Percentiles rank a stretch among this genome's conserved stretches.
phyloP scores from a whole-genome alignment of 37 sponge, comb jelly and placozoan species.

The Petrosia ficiformis region DNA sequence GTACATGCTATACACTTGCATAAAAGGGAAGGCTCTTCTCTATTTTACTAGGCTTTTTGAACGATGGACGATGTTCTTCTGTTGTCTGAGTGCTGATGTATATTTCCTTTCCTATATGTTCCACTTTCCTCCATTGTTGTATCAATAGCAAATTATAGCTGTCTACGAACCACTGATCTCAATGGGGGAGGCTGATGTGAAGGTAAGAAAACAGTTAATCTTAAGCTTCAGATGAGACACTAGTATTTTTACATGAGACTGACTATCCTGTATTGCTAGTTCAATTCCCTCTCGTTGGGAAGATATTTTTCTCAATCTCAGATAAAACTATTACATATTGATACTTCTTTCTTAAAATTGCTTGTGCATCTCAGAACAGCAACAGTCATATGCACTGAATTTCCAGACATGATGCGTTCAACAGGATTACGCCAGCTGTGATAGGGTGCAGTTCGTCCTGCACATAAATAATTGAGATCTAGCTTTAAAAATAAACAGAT shows the following conservation, averaged over 20 bases:
- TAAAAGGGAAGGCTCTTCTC: neutral
- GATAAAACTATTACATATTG: neutral
- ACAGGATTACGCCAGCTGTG: too few relatives aligned
- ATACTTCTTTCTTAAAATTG: neutral
- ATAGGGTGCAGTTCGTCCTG: too few relatives aligned
- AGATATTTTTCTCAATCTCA: too few relatives aligned
- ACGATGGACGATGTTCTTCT: constrained; percentile 1
- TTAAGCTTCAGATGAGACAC: constrained; percentile 8
- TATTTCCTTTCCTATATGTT: too few relatives aligned
- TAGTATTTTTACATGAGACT: constrained; percentile 17
- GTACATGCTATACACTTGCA: neutral
- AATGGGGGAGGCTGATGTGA: neutral
- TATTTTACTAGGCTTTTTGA: neutral
- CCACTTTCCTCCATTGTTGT: neutral
- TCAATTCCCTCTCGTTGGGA: too few relatives aligned
- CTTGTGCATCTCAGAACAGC: too few relatives aligned
- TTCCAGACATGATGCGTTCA: too few relatives aligned
- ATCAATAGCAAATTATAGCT: constrained; percentile 14
- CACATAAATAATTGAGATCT: too few relatives aligned
- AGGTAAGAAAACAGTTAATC: neutral
- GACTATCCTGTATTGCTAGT: too few relatives aligned
- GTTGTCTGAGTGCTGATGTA: neutral
- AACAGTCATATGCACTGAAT: neutral
- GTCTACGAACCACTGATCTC: constrained; percentile 10
- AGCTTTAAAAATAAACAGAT: too few relatives aligned